A percentile compares a stretch with the other conserved stretches of the same genome.
phyloP scores from a whole-genome alignment of 2,888 invertebrate genomes.

The Eilema griseolum region DNA sequence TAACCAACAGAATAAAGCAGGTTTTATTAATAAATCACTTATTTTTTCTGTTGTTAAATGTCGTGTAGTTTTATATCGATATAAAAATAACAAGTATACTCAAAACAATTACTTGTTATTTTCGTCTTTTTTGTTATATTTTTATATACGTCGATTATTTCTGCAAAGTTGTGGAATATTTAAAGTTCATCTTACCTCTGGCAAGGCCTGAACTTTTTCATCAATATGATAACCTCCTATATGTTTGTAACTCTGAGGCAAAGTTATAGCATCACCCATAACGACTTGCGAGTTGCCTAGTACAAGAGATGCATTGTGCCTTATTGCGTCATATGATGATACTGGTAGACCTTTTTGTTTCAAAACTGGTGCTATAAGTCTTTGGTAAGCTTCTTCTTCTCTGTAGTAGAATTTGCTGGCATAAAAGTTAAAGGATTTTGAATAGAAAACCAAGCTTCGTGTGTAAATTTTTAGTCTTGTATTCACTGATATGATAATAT shows the following conservation, averaged over 20 bases:
- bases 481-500: no score
- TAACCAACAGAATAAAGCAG: no score
- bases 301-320: slow-evolving; percentile 46
- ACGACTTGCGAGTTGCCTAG: slow-evolving; percentile 43
- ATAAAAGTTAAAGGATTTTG: neutral
- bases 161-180: neutral
- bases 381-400: slow-evolving; percentile 36
- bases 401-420: slow-evolving; percentile 22
- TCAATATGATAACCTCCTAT: slow-evolving; percentile 60
- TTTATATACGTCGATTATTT: no score
- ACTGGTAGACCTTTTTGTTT: slow-evolving; percentile 44
- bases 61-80: no score
- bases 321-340: slow-evolving; percentile 40
- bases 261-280: slow-evolving; percentile 32
- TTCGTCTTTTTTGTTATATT: no score
- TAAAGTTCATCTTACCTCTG: slow-evolving; percentile 44
- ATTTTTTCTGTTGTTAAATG: no score
- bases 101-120: no score
- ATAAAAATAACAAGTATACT: no score
- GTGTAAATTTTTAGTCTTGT: no score
- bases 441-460: neutral
- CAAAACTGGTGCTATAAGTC: slow-evolving; percentile 41
- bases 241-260: slow-evolving; percentile 49
- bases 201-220: slow-evolving; percentile 47
- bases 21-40: no score